Evolutionary conservation across 2,888 invertebrate species (phyloP), one percentile per base, ranked within the genome.

Genomic region (Carabus problematicus): DNA sequence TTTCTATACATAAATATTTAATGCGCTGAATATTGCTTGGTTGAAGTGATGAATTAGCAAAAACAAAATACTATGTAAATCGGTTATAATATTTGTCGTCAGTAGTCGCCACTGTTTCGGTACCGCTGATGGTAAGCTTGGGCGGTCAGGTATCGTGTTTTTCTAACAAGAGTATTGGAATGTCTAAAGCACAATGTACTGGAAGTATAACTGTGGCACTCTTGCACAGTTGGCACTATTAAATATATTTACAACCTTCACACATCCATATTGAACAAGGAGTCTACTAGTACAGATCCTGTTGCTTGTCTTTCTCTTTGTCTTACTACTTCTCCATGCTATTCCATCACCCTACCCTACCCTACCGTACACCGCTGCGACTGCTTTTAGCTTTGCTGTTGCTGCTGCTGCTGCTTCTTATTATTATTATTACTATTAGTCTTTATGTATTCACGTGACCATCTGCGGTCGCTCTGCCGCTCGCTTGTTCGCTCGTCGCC

Each of bases 81-180:
- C n/a, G n/a, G n/a, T n/a, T n/a, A n/a, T n/a, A n/a, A n/a, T n/a
- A n/a, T n/a, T n/a, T n/a, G n/a, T n/a, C n/a, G n/a, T n/a, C n/a
- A n/a, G n/a, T n/a, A n/a, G 14, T 45, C 2, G 2, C 45, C 45
- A 45, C 45, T 45, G 45, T n/a, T 45, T 45, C 12, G 56, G 19
- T 43, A 55, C 42, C 56, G 43, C 56, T 64, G 56, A 9, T 55
- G 42, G 14, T 29, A 11, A 19, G 29, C 43, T 42, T 55, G 6
- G 29, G 29, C 6, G 29, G 29, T 29, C 29, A 2, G 29, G 29
- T 60, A 49, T 60, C 19, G 59, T 43, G 49, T 41, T 60, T 55
- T 54, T 67, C 60, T 66, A 66, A 66, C 66, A 58, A 58, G 59
- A 59, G 66, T 52, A 59, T 59, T 66, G 66, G 59, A 66, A 66